Evolutionary conservation across 2,797 vertebrate genomes (phyloP), one percentile per base, ranked within the genome.

Genomic region (Lycodopsis pacificus): DNA sequence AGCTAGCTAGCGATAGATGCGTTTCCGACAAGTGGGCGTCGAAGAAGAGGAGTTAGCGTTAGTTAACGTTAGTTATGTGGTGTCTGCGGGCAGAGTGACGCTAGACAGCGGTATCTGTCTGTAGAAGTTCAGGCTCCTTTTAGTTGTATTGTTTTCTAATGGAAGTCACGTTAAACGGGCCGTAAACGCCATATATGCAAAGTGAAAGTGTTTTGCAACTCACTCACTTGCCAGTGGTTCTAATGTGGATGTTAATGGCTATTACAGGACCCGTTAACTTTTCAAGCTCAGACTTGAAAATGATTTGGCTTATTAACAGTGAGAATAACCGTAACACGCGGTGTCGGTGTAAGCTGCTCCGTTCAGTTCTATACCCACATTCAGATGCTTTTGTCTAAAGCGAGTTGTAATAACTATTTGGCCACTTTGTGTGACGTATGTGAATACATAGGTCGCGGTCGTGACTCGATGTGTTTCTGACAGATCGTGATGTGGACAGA

Each of bases 41-140:
- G 10, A 7, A n/a, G 12, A 1, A 7, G 8, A 49, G 8, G 36
- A 34, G 6, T 34, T 34, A 34, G 32, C 32, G 32, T 34, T 34
- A 7, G 32, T 34, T 34, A 38, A n/a, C n/a, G 25, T 25, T 25
- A 25, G 36, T 38, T 38, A 38, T 38, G 3, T 38, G 36, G 13
- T 8, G 7, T 13, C 25, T 44, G 8, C 20, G 7, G 4, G 0
- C 17, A 54, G 22, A 40, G 22, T 12, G 11, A 49, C 30, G 7
- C 32, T 11, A 6, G 7, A 17, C 49, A 38, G 11, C 3, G 2
- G 13, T 48, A 30, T 73, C 27, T 66, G 11, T 38, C 14, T 40
- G 2, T 0, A 30, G 7, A 20, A 25, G 1, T 8, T 17, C 22
- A 5, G 22, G 4, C 12, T 6, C 3, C 0, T 1, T 11, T 46